Evolutionary conservation across 2,113 vertebrate species (phyloP).

Genomic region (Nymphicus hollandicus): DNA sequence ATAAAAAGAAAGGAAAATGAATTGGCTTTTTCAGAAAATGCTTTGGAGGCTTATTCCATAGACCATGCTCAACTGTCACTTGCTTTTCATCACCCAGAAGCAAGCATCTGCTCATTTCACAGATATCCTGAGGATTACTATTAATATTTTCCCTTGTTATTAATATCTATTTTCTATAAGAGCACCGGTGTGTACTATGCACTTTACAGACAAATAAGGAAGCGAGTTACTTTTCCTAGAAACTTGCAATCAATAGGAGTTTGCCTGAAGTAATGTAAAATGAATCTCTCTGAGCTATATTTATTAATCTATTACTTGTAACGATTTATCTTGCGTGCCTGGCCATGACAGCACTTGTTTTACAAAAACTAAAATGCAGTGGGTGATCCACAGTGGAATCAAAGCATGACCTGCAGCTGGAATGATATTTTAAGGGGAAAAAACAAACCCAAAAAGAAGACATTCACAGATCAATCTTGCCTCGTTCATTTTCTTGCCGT

Average conservation of each 20-base stretch:
- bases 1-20: neutral
- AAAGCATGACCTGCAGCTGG: neutral
- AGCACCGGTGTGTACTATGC: neutral
- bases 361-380: neutral
- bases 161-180: neutral
- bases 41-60: neutral
- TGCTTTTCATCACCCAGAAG: slow-evolving; percentile 7
- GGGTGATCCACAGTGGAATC: neutral
- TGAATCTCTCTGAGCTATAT: neutral
- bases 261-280: neutral
- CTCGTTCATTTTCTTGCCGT: neutral
- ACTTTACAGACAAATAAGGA: slow-evolving; percentile 17
- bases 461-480: neutral
- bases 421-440: neutral
- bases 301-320: slow-evolving; percentile 22
- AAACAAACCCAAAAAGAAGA: neutral
- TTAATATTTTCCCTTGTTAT: slow-evolving; percentile 4
- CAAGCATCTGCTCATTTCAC: neutral
- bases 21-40: neutral
- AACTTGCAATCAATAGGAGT: neutral
- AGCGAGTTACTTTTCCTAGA: neutral
- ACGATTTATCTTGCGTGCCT: neutral
- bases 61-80: neutral
- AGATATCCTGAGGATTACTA: neutral
- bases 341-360: neutral